Evolutionary conservation across 2,797 vertebrate species (phyloP), one percentile per base, ranked within the genome.

Genomic region (Yasuhikotakia modesta): DNA sequence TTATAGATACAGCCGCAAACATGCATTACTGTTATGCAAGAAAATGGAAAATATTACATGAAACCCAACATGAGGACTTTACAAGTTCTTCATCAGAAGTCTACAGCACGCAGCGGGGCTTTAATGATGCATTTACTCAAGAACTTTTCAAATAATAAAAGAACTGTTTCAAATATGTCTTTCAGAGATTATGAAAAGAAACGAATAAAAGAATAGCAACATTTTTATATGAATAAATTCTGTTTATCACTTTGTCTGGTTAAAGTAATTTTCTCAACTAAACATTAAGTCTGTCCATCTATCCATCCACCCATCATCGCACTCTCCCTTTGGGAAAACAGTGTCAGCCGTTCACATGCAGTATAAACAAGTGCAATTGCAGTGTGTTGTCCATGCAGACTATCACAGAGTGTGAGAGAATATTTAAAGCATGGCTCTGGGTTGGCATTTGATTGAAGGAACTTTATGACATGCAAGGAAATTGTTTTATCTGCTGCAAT

Each of bases 1-100:
- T 58, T 68, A 27, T 17, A 48, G 73, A 76, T 76, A 76, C 30
- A 35, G 60, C 30, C 30, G n/a, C 16, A 68, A 67, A 48, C 16
- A 53, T n/a, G n/a, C 21, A 6, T 68, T 76, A 35, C 39, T 19
- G 10, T 60, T 69, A n/a, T 22, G 32, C 58, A 77, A 45, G 13
- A 21, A 2, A 45, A 39, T 16, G 50, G 10, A 27, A 61, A 17
- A 70, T 22, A 77, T 69, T 24, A 27, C 19, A 68, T 35, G 11
- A 69, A 50, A 35, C 27, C 1, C 43, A 39, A 32, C 30, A 50
- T 35, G 16, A 60, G 22, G 19, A 68, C 39, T 50, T 50, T 14
- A 21, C 17, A 27, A 43, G 53, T 48, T 10, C 24, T 13, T 77
- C 61, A 68, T 70, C 75, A 24, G 75, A 14, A 35, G n/a, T 60